A percentile compares a stretch with the other conserved stretches of the same genome.
These are phyloP conservation scores for Sebastes umbrosus DNA, from an alignment of 2,797 vertebrate genomes.

Conservation along the genomic window DNA sequence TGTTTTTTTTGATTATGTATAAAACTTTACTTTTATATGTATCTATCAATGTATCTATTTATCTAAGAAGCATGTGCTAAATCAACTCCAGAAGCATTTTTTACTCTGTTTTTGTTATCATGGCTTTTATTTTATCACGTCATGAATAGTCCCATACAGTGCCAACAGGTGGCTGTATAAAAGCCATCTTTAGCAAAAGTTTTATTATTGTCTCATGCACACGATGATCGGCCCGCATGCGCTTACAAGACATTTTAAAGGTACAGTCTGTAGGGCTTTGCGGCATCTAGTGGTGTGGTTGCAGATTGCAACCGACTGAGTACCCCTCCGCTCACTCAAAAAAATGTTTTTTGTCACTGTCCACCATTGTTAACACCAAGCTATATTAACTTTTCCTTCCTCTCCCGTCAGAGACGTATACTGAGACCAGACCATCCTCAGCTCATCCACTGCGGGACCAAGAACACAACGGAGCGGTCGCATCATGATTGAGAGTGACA, in stretches of 20 bases:
- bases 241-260: not conserved
- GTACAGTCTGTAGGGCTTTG: rapidly evolving
- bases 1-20: not conserved
- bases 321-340: not conserved
- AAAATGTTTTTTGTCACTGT: not conserved
- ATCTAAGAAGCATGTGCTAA: not conserved
- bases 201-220: not conserved
- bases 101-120: not conserved
- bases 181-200: not conserved
- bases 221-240: not conserved
- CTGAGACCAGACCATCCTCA: not conserved
- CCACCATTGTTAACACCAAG: not conserved
- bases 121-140: not conserved
- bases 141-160: too few relatives aligned
- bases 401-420: not conserved
- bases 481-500: slow-evolving; percentile 81
- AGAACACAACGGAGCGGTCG: not conserved
- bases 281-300: too few relatives aligned
- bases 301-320: too few relatives aligned
- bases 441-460: slow-evolving; percentile 5
- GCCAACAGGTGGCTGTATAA: not conserved
- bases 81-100: not conserved
- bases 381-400: not conserved
- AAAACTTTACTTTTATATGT: not conserved
- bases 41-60: not conserved